Evolutionary conservation across 2,888 invertebrate species (phyloP), one percentile per base, ranked within the genome.

Genomic region (Cheilosia vulpina): DNA sequence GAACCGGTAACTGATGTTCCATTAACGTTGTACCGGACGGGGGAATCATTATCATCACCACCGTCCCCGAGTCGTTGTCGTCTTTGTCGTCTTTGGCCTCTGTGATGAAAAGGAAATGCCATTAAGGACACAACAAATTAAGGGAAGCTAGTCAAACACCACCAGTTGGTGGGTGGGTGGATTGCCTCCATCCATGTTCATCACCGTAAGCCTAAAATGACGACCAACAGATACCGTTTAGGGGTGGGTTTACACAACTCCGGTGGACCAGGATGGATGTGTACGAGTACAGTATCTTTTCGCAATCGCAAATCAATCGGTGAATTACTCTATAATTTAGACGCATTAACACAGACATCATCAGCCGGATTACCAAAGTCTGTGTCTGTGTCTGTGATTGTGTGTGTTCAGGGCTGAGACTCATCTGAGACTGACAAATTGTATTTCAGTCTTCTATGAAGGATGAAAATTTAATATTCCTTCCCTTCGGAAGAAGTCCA

Each of bases 1-100:
- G 69, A 78, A 69, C 69, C 69, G 62, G 78, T 69, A 57, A 78
- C 47, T 77, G 77, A 62, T 77, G 77, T 63, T 77, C 27, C 55
- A 77, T 77, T 76, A 76, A 76, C 17, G 68, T 52, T 68, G 21
- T 43, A 76, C 76, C 60, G 69, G 62, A 63, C 60, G n/a, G 68
- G 60, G 21, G 21, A 62, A 41, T 63, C 34, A 71, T 71, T 57
- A 69, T 78, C 45, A 63, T 60, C 53, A 55, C 45, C 53, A 52
- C 24, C 41, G 6, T 11, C 4, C 13, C 13, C n/a, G 31, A 31
- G 31, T 27, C 7, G 27, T 27, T 27, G 27, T 1, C 7, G 5
- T 21, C 11, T n/a, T 24, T n/a, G 53, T 38, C 45, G 17, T 43
- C 17, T 24, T 55, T 38, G 41, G 5, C n/a, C 24, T 27, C 11